Evolutionary conservation across 2,113 vertebrate species (phyloP).

Genomic region (Oreochromis tanganicae): DNA sequence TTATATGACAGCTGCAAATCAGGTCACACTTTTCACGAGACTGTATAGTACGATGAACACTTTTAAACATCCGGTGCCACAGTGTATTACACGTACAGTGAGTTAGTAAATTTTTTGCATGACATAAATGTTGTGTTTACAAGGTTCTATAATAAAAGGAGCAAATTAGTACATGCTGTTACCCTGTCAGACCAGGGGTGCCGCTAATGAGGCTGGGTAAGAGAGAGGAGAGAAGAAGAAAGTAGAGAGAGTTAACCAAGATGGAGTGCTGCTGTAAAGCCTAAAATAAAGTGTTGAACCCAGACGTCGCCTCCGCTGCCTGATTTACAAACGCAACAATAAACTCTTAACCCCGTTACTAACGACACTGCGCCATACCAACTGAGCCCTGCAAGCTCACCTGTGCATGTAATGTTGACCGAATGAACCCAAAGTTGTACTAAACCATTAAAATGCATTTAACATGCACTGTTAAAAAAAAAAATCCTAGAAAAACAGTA

Average conservation of each 20-base stretch:
- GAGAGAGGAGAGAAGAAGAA: no score
- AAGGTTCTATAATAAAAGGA: no score
- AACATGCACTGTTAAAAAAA: conserved; percentile 21
- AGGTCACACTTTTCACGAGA: conserved; percentile 43
- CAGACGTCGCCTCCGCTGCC: no score
- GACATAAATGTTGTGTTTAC: not conserved
- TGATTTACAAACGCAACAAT: no score
- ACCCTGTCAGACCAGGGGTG: no score
- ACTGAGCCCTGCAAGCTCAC: not conserved
- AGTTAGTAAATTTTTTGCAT: not conserved
- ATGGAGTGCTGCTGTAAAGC: no score
- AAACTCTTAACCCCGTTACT: not conserved
- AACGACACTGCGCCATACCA: not conserved
- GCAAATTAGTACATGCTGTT: no score
- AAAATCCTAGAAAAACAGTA: no score
- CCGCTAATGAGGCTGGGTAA: no score
- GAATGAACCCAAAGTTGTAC: not conserved
- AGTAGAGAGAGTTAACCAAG: no score
- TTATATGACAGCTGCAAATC: conserved; percentile 50
- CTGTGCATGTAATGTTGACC: not conserved
- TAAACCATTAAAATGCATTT: conserved; percentile 3
- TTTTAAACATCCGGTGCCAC: conserved; percentile 6
- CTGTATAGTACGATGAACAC: conserved; percentile 18
- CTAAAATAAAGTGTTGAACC: no score
- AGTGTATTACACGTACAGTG: not conserved